Evolutionary conservation across 2,888 invertebrate genomes (phyloP).

Genomic region (Pycnomerus fuliginosus): DNA sequence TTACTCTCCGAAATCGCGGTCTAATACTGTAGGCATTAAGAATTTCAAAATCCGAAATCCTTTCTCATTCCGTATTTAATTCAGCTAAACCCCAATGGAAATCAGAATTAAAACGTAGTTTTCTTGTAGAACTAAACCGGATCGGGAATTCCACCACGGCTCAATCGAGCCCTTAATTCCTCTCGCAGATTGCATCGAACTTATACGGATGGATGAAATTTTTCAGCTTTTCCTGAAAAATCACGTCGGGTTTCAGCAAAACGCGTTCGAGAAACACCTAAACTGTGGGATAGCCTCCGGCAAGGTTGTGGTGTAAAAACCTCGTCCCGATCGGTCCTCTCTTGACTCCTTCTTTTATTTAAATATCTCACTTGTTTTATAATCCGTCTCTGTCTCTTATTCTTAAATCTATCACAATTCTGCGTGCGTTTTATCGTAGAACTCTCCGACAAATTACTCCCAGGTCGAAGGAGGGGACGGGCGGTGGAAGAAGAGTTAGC

Average conservation of each 20-base stretch:
- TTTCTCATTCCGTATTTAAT: conserved; percentile 52
- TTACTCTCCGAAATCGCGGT: conserved; percentile 44
- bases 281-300: neutral
- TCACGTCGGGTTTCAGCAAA: neutral
- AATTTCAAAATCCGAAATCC: conserved; percentile 52
- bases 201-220: neutral
- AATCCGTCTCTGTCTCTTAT: conserved; percentile 50
- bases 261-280: neutral
- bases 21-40: conserved; percentile 45
- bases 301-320: conserved; percentile 26
- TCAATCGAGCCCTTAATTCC: no score
- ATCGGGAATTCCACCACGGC: conserved; percentile 31
- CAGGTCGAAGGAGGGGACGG: conserved; percentile 32
- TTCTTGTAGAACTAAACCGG: conserved; percentile 41
- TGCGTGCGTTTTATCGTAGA: conserved; percentile 51
- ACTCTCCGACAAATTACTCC: conserved; percentile 52
- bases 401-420: conserved; percentile 53
- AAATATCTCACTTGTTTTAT: conserved; percentile 50
- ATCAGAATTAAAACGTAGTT: conserved; percentile 54
- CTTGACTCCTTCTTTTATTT: conserved; percentile 44
- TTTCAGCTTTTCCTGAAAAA: neutral
- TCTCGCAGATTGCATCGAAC: neutral
- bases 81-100: conserved; percentile 52
- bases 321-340: conserved; percentile 19
- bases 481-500: conserved; percentile 27